Evolutionary conservation across 2,113 vertebrate genomes (phyloP), one percentile per base, ranked within the genome.

Genomic region (Gila orcuttii): DNA sequence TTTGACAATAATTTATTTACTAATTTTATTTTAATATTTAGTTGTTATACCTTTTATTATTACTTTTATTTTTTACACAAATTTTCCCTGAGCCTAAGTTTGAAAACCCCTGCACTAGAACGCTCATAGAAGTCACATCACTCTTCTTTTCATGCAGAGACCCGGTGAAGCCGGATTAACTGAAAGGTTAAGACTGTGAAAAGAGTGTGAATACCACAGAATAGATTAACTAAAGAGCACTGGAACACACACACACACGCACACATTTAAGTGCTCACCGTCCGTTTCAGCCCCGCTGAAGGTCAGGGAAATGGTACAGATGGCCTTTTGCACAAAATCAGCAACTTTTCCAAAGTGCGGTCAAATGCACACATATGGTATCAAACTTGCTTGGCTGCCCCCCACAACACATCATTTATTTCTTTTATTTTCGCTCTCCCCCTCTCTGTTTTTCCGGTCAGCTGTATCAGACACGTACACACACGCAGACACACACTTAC

Each of bases 271-370:
- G 52, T 60, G 85, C 80, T 89, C 55, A 85, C 79, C 71, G 47
- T 82, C 88, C 91, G 68, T 89, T 88, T 90, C 82, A 89, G 90
- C 76, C 33, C 85, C 86, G 23, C 60, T 91, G 91, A 94, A 94
- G 93, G 92, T 95, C 92, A 93, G 87, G 64, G 80, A 84, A 86
- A 90, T 82, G 77, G 90, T 89, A 90, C 93, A 93, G 90, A 93
- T 93, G 92, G 92, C 89, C 86, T 92, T 92, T 94, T 92, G 87
- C 88, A 92, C 90, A 79, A 94, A 93, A 92, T 94, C 93, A 94
- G 91, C 93, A 93, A 90, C 90, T 94, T 93, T 90, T 88, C 55
- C 73, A 90, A 91, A 90, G 82, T 88, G 89, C 89, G 90, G 86
- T 90, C 90, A 91, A 91, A 90, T 82, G 89, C 77, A 88, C 87